Percentiles rank a stretch among this genome's conserved stretches.
Evolutionary conservation across 1,140 invertebrate species (phyloP).

Genomic region (Zaprionus kolodkinae): DNA sequence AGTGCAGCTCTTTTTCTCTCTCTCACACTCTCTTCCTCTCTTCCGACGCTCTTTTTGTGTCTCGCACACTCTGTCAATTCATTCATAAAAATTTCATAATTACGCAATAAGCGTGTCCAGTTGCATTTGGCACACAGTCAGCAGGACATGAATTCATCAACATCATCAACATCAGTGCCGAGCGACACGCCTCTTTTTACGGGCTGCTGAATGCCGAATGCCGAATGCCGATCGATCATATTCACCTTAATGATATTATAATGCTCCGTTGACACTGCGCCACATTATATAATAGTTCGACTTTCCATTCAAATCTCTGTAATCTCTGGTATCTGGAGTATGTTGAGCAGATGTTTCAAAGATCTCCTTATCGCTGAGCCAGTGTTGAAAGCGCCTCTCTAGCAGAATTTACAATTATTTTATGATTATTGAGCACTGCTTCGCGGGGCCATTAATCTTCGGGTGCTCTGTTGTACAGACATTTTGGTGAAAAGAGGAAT

Average conservation of each 20-base stretch:
- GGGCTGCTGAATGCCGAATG: constrained; percentile 24
- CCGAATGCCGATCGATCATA: constrained; percentile 62
- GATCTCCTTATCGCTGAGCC: too few species aligned
- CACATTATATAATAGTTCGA: not conserved
- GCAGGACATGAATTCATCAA: constrained; percentile 71
- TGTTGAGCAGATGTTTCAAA: not conserved
- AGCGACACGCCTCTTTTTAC: constrained; percentile 61
- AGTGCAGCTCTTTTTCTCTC: constrained; percentile 69
- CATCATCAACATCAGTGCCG: constrained; percentile 62
- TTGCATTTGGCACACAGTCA: constrained; percentile 52
- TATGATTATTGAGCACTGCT: constrained; percentile 56
- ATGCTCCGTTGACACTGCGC: constrained; percentile 27
- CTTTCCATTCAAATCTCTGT: not conserved
- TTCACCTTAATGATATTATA: constrained; percentile 75
- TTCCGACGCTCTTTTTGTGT: not conserved
- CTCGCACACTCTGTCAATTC: constrained; percentile 19
- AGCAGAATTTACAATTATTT: constrained; percentile 58
- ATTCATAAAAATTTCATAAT: constrained; percentile 83
- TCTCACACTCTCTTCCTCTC: not conserved
- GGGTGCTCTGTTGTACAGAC: not conserved
- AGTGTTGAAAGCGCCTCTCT: not conserved
- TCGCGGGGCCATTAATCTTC: constrained; percentile 46
- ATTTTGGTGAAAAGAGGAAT: not conserved
- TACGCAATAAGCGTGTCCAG: constrained; percentile 79
- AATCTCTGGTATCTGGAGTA: not conserved